Evolutionary conservation across 2,888 invertebrate species (phyloP).

Genomic region (Mamestra brassicae): DNA sequence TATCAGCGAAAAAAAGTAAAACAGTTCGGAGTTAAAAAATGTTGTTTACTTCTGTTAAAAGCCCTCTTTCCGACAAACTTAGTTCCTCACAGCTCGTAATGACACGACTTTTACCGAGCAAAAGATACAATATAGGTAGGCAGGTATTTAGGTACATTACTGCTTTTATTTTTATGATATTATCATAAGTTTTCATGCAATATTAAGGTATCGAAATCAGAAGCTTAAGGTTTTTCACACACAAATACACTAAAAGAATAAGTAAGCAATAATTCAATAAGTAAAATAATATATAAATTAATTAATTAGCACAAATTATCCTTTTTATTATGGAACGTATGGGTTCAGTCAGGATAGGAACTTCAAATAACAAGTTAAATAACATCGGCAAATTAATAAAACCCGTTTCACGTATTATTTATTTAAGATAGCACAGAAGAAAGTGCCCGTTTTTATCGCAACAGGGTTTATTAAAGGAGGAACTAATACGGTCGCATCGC

Average conservation of each 20-base stretch:
- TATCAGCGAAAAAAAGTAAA: conserved; percentile 67
- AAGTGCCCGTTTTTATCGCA: too few species aligned
- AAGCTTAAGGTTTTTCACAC: neutral
- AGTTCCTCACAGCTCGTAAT: conserved; percentile 32
- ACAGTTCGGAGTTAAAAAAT: conserved; percentile 53
- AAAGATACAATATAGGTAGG: conserved; percentile 13
- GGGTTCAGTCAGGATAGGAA: too few species aligned
- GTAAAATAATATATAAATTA: too few species aligned
- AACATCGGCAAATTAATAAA: too few species aligned
- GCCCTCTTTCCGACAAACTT: conserved; percentile 38
- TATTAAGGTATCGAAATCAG: too few species aligned
- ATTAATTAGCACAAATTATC: too few species aligned
- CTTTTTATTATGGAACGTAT: too few species aligned
- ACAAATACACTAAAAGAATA: neutral
- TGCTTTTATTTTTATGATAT: neutral
- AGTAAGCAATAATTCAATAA: too few species aligned
- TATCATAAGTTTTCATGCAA: neutral
- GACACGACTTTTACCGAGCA: conserved; percentile 35
- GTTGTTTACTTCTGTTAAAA: conserved; percentile 59
- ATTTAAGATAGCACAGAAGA: too few species aligned
- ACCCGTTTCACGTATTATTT: too few species aligned
- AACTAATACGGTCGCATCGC: conserved; percentile 24
- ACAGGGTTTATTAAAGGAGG: neutral
- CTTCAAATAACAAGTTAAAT: too few species aligned
- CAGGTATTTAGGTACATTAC: neutral